A percentile compares a stretch with the other conserved stretches of the same genome.
These are phyloP conservation scores for Chaenodraco wilsoni DNA, from an alignment of 2,797 vertebrate species.

Conservation along the genomic window DNA sequence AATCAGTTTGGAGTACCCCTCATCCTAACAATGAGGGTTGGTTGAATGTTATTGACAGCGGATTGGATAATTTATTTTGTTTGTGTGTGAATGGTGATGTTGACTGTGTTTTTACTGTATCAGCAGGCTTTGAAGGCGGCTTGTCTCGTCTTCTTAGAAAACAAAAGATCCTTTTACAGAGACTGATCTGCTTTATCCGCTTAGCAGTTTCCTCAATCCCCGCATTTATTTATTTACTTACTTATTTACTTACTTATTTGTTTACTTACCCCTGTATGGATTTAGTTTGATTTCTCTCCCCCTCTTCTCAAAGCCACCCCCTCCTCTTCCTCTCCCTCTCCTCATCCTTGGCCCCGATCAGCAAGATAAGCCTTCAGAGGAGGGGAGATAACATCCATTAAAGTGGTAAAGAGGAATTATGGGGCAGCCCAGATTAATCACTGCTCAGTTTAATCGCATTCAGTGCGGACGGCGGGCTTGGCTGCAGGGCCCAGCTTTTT, in stretches of 20 bases:
- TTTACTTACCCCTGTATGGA: slow-evolving; percentile 78
- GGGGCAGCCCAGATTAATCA: slow-evolving; percentile 85
- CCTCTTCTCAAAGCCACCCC: slow-evolving; percentile 33
- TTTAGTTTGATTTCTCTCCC: slow-evolving; percentile 65
- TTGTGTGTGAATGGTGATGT: slow-evolving; percentile 72
- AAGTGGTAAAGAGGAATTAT: slow-evolving; percentile 86
- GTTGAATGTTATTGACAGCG: slow-evolving; percentile 68
- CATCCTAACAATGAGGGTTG: slow-evolving; percentile 31
- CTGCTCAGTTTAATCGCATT: slow-evolving; percentile 82
- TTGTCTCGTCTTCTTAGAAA: slow-evolving; percentile 81
- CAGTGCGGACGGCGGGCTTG: slow-evolving; percentile 69
- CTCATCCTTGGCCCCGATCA: slow-evolving; percentile 80
- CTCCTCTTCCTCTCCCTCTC: slow-evolving; percentile 50
- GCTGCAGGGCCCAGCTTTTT: slow-evolving; percentile 76
- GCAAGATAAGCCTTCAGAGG: slow-evolving; percentile 84
- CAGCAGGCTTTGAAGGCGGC: slow-evolving; percentile 74
- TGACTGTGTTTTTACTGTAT: slow-evolving; percentile 73
- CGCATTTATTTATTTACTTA: slow-evolving; percentile 78
- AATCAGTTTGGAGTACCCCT: slow-evolving; percentile 25
- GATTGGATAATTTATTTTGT: slow-evolving; percentile 75
- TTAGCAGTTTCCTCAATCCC: slow-evolving; percentile 78
- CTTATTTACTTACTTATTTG: slow-evolving; percentile 77
- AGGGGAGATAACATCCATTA: slow-evolving; percentile 86
- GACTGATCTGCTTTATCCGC: slow-evolving; percentile 83
- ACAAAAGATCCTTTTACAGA: slow-evolving; percentile 84